phyloP scores from a whole-genome alignment of 2,113 vertebrate species.

The human region DNA sequence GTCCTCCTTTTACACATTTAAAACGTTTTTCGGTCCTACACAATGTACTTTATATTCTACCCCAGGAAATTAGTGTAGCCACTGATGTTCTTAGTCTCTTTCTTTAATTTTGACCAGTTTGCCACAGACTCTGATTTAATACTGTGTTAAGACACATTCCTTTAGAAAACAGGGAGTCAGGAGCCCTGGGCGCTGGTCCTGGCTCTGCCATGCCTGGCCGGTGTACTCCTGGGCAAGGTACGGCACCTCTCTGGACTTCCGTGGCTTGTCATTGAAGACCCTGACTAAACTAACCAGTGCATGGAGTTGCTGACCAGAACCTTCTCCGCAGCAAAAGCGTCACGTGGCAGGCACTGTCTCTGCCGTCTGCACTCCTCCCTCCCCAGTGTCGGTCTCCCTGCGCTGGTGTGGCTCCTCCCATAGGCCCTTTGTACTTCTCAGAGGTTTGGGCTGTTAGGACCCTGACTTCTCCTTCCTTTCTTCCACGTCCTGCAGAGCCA shows the following conservation, averaged over 20 bases:
- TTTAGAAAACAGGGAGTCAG: conserved; percentile 15
- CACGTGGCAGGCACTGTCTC: not conserved
- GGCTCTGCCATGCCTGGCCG: not conserved
- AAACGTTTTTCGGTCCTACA: not conserved
- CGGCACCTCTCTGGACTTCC: not conserved
- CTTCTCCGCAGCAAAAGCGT: not conserved
- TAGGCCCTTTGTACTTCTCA: not conserved
- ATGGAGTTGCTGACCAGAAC: not conserved
- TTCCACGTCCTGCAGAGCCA: not conserved
- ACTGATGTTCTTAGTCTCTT: not conserved
- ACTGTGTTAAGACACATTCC: not conserved
- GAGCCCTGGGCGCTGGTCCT: not conserved
- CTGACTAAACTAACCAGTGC: not conserved
- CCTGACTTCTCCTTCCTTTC: not conserved
- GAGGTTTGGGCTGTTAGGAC: not conserved
- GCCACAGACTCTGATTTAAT: conserved; percentile 69
- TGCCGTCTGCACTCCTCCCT: not conserved
- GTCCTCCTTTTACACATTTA: conserved; percentile 6
- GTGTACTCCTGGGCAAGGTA: not conserved
- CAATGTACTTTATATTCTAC: conserved; percentile 61
- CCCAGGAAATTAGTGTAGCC: conserved; percentile 58
- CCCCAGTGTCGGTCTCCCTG: not conserved
- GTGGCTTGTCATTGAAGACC: not conserved
- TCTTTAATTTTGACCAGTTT: not conserved
- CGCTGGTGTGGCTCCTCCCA: not conserved